A percentile compares a stretch with the other conserved stretches of the same genome.
Evolutionary conservation across 2,113 vertebrate species (phyloP).

Genomic region (Axis porcinus): DNA sequence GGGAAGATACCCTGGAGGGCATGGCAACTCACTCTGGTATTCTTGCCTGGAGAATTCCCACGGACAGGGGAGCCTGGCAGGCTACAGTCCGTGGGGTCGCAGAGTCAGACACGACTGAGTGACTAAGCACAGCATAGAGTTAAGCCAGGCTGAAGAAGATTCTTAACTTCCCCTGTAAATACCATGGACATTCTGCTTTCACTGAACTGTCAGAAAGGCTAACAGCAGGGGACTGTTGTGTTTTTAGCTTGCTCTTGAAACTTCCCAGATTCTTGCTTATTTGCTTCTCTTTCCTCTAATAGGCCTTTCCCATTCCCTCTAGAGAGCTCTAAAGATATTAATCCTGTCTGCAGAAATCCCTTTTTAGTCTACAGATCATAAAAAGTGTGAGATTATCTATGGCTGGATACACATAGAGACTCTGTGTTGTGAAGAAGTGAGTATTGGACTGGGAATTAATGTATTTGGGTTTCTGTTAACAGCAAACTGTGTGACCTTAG

Average conservation of each 20-base stretch:
- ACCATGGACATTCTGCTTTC: background rate
- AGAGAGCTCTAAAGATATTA: background rate
- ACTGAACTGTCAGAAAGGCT: background rate
- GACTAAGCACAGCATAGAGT: background rate
- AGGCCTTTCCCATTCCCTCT: background rate
- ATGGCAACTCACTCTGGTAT: background rate
- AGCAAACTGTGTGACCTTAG: background rate
- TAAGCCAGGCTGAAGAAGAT: background rate
- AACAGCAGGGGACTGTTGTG: background rate
- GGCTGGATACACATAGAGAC: background rate
- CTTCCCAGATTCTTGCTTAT: background rate
- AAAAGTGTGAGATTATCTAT: background rate
- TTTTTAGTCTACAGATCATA: background rate
- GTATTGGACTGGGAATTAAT: background rate
- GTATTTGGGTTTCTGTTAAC: background rate
- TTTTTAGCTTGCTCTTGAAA: background rate
- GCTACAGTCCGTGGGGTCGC: background rate
- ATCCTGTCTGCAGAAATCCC: background rate
- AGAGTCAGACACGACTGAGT: background rate
- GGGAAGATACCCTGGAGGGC: background rate
- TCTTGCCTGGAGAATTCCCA: background rate
- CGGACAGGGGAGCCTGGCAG: background rate
- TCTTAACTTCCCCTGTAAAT: constrained; percentile 18
- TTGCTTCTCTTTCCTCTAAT: background rate
- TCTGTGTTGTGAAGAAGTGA: background rate